Evolutionary conservation across 2,888 invertebrate species (phyloP).

Genomic region (Ferdinandea cuprea): DNA sequence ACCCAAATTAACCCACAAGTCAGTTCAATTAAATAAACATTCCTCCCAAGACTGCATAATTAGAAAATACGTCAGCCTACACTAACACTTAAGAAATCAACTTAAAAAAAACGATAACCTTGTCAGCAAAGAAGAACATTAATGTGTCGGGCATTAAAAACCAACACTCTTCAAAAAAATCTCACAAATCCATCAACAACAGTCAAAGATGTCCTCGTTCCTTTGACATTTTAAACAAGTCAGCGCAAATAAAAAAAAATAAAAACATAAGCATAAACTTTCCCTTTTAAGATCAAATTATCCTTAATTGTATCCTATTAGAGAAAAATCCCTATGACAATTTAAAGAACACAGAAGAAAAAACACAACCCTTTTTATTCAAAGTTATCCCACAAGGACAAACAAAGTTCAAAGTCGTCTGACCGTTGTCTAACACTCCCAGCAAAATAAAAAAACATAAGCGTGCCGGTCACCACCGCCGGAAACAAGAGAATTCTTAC

Average conservation of each 20-base stretch:
- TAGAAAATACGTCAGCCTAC: too few species aligned
- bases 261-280: conserved; percentile 3
- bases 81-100: too few species aligned
- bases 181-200: background rate
- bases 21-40: too few species aligned
- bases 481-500: conserved; percentile 28
- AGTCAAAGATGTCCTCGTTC: background rate
- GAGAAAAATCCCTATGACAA: conserved; percentile 7
- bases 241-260: conserved; percentile 13
- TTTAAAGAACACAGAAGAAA: conserved; percentile 13
- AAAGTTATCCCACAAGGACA: conserved; percentile 38
- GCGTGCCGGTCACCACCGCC: conserved; percentile 36
- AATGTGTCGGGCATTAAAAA: too few species aligned
- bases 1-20: too few species aligned
- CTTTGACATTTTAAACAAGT: conserved; percentile 20
- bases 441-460: conserved; percentile 39
- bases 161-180: too few species aligned
- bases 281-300: conserved; percentile 40
- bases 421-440: conserved; percentile 60
- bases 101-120: too few species aligned
- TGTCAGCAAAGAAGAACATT: too few species aligned
- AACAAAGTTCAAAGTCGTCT: conserved; percentile 33
- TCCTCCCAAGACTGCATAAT: too few species aligned
- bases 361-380: conserved; percentile 48
- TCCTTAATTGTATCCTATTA: conserved; percentile 56